These are phyloP conservation scores for Hirtodrosophila histrioides DNA, from an alignment of 2,888 invertebrate genomes.

Conservation along the genomic window DNA sequence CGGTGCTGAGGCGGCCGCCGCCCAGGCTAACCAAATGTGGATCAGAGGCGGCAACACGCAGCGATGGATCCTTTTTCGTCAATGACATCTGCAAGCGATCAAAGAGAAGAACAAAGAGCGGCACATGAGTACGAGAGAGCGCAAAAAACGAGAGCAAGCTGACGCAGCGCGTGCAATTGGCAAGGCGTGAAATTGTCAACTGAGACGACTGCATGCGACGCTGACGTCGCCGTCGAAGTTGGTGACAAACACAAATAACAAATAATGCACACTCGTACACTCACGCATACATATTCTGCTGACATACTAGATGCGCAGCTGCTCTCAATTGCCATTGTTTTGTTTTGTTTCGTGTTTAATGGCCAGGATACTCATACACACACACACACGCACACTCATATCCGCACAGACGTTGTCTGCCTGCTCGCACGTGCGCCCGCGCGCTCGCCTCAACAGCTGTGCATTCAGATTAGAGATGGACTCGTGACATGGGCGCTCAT, in stretches of 20 bases:
- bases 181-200: conserved; percentile 61
- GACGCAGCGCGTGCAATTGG: conserved; percentile 51
- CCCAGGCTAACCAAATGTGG: conserved; percentile 96
- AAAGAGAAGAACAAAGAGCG: conserved; percentile 28
- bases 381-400: conserved; percentile 10
- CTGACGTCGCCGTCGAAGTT: conserved; percentile 2
- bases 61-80: conserved; percentile 84
- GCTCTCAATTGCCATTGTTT: conserved; percentile 53
- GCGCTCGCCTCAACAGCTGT: conserved; percentile 13
- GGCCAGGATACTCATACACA: conserved; percentile 34
- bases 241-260: conserved; percentile 12
- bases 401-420: conserved; percentile 1
- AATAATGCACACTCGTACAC: not conserved
- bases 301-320: conserved; percentile 45
- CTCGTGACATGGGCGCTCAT: too few species aligned
- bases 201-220: conserved; percentile 35
- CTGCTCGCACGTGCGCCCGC: conserved; percentile 10
- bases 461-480: not conserved
- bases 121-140: conserved; percentile 7
- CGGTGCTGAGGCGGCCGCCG: conserved; percentile 94
- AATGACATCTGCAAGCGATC: conserved; percentile 82
- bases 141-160: conserved; percentile 11
- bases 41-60: conserved; percentile 90
- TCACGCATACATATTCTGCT: conserved; percentile 1
- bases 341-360: conserved; percentile 37